A percentile compares a stretch with the other conserved stretches of the same genome.
Evolutionary conservation across 2,113 vertebrate genomes (phyloP).

Genomic region (Heterotilapia buettikoferi): DNA sequence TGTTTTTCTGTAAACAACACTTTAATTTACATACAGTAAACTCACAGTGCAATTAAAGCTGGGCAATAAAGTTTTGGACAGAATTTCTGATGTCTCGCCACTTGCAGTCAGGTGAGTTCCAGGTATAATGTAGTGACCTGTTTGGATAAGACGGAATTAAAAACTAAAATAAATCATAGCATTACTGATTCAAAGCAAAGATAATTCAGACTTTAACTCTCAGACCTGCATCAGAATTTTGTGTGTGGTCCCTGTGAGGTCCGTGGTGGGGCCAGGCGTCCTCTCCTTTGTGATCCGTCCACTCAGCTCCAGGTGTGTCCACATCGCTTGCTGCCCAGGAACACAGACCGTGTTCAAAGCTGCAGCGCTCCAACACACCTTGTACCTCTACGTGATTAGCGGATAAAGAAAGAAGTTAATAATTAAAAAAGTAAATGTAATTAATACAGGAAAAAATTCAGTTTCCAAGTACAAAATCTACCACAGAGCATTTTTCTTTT

Average conservation of each 20-base stretch:
- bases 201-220: background rate
- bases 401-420: background rate
- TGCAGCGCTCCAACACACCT: slow-evolving; percentile 58
- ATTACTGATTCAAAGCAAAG: background rate
- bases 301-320: slow-evolving; percentile 36
- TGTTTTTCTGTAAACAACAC: background rate
- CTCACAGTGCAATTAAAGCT: slow-evolving; percentile 67
- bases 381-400: slow-evolving; percentile 23
- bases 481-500: background rate
- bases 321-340: slow-evolving; percentile 52
- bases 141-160: background rate
- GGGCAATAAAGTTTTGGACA: slow-evolving; percentile 67
- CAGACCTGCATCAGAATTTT: slow-evolving; percentile 67
- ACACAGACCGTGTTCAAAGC: slow-evolving; percentile 69
- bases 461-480: background rate
- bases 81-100: slow-evolving; percentile 52
- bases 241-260: slow-evolving; percentile 71
- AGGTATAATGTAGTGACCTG: slow-evolving; percentile 67
- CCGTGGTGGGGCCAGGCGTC: slow-evolving; percentile 43
- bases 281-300: slow-evolving; percentile 44
- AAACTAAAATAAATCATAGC: background rate
- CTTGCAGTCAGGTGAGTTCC: background rate
- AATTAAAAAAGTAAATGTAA: background rate
- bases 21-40: background rate
- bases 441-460: background rate